These are phyloP conservation scores for Pseudochaenichthys georgianus DNA, from an alignment of 2,797 vertebrate genomes.

Conservation along the genomic window DNA sequence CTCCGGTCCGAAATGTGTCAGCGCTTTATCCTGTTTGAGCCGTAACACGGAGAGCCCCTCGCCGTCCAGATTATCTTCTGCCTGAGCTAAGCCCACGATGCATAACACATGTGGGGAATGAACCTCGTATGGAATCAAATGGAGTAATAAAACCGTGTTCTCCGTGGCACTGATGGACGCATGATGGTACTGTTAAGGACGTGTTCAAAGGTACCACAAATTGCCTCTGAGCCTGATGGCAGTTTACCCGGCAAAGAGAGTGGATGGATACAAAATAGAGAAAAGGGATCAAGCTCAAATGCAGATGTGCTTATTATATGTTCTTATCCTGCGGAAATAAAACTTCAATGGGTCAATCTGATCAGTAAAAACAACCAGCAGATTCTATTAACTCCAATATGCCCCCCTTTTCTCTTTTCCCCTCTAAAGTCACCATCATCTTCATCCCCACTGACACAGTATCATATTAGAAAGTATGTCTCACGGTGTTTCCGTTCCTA, in stretches of 20 bases:
- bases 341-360: not conserved
- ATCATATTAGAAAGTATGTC: not conserved
- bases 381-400: not conserved
- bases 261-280: constrained; percentile 42
- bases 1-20: constrained; percentile 69
- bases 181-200: constrained; percentile 72
- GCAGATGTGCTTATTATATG: constrained; percentile 26
- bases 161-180: constrained; percentile 69
- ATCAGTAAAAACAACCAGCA: not conserved
- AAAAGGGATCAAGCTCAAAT: constrained; percentile 33
- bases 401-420: not conserved
- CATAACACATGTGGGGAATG: constrained; percentile 76
- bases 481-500: constrained; percentile 16
- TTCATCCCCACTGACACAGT: not conserved
- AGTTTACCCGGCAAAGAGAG: constrained; percentile 57
- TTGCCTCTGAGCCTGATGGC: constrained; percentile 64
- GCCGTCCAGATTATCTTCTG: constrained; percentile 74
- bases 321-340: not conserved
- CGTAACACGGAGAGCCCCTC: constrained; percentile 51
- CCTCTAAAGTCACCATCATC: no score
- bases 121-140: constrained; percentile 75
- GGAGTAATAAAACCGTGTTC: constrained; percentile 77
- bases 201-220: constrained; percentile 64
- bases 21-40: constrained; percentile 70
- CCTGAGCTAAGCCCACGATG: constrained; percentile 68